Evolutionary conservation across 2,888 invertebrate genomes (phyloP).

Genomic region (Erannis defoliaria): DNA sequence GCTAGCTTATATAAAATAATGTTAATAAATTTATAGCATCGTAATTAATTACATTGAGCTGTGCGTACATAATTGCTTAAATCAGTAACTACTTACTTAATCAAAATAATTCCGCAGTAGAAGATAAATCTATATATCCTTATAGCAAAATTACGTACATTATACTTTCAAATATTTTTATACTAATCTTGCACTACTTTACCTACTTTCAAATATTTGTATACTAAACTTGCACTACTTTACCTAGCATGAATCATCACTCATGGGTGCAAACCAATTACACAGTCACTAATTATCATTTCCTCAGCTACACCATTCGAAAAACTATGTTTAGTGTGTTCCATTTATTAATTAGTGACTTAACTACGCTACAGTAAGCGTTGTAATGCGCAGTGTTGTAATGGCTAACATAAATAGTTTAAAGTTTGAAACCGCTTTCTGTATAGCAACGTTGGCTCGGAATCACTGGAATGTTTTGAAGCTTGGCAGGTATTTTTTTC

Average conservation of each 20-base stretch:
- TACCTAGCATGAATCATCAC: conserved; percentile 30
- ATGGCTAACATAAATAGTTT: conserved; percentile 50
- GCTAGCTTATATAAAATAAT: too few species aligned
- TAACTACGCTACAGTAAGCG: conserved; percentile 63
- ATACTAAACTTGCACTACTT: conserved; percentile 14
- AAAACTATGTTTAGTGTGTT: conserved; percentile 72
- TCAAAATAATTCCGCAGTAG: too few species aligned
- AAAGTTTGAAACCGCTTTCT: conserved; percentile 29
- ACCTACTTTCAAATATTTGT: neutral
- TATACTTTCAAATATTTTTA: too few species aligned
- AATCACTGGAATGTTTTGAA: conserved; percentile 15
- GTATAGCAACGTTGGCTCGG: conserved; percentile 8
- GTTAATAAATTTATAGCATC: too few species aligned
- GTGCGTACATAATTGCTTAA: too few species aligned
- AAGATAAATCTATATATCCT: too few species aligned
- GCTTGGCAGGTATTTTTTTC: conserved; percentile 10
- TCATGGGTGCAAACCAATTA: conserved; percentile 66
- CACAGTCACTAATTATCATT: conserved; percentile 74
- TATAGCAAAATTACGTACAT: too few species aligned
- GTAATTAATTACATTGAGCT: too few species aligned
- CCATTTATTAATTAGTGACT: conserved; percentile 69
- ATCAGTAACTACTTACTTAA: too few species aligned
- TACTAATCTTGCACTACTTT: too few species aligned
- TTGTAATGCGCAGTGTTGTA: conserved; percentile 42
- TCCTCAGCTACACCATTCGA: conserved; percentile 67